Percentiles rank a stretch among this genome's conserved stretches.
Conservation (phyloP, 2,797 vertebrate species). For the Chelonia mydas region DNA sequence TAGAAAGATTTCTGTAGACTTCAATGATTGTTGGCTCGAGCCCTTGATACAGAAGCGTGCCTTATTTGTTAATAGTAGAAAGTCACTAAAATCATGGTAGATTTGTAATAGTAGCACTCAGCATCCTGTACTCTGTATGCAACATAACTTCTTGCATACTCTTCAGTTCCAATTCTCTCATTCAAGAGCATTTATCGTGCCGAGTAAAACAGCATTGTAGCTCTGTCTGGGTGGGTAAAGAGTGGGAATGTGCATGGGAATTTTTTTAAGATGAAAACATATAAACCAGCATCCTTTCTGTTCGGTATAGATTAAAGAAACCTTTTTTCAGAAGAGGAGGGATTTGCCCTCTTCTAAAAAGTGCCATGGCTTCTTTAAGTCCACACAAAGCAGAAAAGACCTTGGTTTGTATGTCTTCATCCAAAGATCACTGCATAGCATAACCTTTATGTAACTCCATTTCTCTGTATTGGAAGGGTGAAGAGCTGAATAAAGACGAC, state of each 20-base stretch:
- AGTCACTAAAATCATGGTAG: background rate
- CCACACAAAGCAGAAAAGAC: background rate
- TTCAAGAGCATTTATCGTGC: background rate
- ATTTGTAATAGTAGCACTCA: background rate
- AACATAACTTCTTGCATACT: background rate
- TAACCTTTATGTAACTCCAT: background rate
- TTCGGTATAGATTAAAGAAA: background rate
- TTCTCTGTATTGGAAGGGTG: background rate
- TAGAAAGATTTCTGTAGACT: background rate
- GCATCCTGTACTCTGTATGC: background rate
- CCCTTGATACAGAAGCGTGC: background rate
- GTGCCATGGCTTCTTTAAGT: background rate
- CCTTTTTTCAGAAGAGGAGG: background rate
- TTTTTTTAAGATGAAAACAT: background rate
- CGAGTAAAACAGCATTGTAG: background rate
- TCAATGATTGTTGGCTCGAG: background rate
- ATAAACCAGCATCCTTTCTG: background rate
- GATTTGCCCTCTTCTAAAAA: background rate
- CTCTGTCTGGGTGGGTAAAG: background rate
- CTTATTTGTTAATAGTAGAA: background rate
- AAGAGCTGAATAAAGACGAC: background rate
- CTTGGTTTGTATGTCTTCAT: background rate
- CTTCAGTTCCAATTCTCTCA: background rate
- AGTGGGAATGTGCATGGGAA: background rate
- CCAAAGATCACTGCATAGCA: background rate